Evolutionary conservation across 2,113 vertebrate species (phyloP).

Genomic region (Tachycineta bicolor): DNA sequence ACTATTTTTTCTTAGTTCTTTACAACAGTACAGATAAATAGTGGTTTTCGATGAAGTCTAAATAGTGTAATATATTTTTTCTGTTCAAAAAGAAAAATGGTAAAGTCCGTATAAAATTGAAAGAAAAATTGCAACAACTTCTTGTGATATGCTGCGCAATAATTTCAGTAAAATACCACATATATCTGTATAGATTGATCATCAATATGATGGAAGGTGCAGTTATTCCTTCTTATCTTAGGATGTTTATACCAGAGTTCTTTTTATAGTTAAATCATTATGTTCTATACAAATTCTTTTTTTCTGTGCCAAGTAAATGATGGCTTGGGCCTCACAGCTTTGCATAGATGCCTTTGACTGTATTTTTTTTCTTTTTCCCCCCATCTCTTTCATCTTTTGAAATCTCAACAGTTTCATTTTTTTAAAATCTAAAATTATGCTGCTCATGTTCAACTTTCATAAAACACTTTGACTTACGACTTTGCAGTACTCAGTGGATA

Average conservation of each 20-base stretch:
- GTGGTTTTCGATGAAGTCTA: not conserved
- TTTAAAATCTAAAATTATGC: not conserved
- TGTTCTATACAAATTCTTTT: not conserved
- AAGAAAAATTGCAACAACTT: not conserved
- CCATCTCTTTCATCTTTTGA: not conserved
- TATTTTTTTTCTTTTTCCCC: not conserved
- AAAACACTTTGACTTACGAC: not conserved
- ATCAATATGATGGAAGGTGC: not conserved
- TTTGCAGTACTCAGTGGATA: not conserved
- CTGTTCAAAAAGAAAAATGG: not conserved
- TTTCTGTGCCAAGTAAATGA: not conserved
- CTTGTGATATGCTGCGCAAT: not conserved
- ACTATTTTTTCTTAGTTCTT: not conserved
- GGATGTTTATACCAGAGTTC: not conserved
- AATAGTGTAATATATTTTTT: not conserved
- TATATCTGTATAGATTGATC: not conserved
- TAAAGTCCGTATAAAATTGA: conserved; percentile 7
- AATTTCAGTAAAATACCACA: not conserved
- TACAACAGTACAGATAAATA: not conserved
- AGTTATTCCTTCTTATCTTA: not conserved
- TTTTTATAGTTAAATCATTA: conserved; percentile 3
- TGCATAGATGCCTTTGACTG: not conserved
- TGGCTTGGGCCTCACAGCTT: not conserved
- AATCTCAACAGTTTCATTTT: not conserved
- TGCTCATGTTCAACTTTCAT: not conserved